Conservation (phyloP, 2,888 invertebrate genomes). For the Drepanosiphum platanoidis region DNA sequence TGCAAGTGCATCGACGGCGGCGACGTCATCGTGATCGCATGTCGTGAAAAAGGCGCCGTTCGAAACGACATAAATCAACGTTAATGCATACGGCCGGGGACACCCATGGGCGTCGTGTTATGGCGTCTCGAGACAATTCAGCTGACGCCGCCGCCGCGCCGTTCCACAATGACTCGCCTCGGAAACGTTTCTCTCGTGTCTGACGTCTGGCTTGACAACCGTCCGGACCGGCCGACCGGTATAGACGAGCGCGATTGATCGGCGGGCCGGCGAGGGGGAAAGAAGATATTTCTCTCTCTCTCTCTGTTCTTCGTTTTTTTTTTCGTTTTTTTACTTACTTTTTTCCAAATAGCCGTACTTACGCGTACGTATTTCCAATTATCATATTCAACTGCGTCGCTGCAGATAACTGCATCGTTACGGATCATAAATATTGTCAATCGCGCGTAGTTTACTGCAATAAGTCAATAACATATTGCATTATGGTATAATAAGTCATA, state of each 20-base stretch:
- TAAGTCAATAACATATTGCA: no score
- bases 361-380: no score
- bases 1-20: no score
- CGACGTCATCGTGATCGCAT: neutral
- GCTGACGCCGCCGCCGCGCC: slow-evolving; percentile 15
- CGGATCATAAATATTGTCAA: no score
- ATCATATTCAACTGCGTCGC: no score
- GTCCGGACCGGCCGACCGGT: neutral
- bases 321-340: neutral
- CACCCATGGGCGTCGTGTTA: slow-evolving; percentile 37
- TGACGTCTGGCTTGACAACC: slow-evolving; percentile 18
- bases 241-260: neutral
- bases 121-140: slow-evolving; percentile 31
- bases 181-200: slow-evolving; percentile 16
- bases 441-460: no score
- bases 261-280: neutral
- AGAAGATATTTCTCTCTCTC: neutral
- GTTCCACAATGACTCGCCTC: slow-evolving; percentile 13
- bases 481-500: no score
- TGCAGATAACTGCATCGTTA: no score
- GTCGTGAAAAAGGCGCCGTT: neutral
- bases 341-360: no score
- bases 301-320: neutral
- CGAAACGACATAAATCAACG: slow-evolving; percentile 33
- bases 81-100: slow-evolving; percentile 25